Evolutionary conservation across 2,797 vertebrate species (phyloP), one percentile per base, ranked within the genome.

Genomic region (Columba guinea): DNA sequence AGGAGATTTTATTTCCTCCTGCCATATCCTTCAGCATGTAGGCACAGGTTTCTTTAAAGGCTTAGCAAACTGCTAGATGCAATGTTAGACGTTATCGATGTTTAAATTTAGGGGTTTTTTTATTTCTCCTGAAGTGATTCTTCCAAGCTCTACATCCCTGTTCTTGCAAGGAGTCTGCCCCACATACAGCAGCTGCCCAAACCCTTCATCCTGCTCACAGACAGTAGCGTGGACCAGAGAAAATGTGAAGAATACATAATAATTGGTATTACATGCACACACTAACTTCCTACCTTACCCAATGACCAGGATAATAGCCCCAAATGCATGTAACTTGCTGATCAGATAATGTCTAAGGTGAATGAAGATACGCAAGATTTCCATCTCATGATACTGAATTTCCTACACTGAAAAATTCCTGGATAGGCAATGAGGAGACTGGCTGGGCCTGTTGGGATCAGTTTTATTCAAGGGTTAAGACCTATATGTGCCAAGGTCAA

Each of bases 121-220:
- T 24, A 7, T 16, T 60, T 65, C 39, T 71, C 16, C 22, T 37
- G 32, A 71, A 49, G 34, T 10, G 34, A n/a, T 44, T 21, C 59
- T 55, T 32, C 26, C 32, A 71, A 71, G 48, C 26, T 28, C 26
- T 28, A 22, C 30, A 28, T 9, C 44, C n/a, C 48, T 58, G 17
- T 8, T 46, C 35, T 11, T 24, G 15, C n/a, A 65, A 23, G 32
- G 22, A 59, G 46, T 22, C 21, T 65, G 46, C 7, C 46, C 30
- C 39, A 65, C 64, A 21, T 16, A 21, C 7, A 11, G 4, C 52
- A 19, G 30, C 37, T 71, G 20, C 20, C 59, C 59, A 49, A 55
- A 30, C 16, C 27, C 32, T 78, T 73, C 20, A 2, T n/a, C 26
- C 0, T 0, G 32, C 34, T 51, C 53, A n/a, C 3, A 5, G 39